A percentile compares a stretch with the other conserved stretches of the same genome.
Conservation (phyloP, 2,888 invertebrate genomes). For the Rutpela maculata region DNA sequence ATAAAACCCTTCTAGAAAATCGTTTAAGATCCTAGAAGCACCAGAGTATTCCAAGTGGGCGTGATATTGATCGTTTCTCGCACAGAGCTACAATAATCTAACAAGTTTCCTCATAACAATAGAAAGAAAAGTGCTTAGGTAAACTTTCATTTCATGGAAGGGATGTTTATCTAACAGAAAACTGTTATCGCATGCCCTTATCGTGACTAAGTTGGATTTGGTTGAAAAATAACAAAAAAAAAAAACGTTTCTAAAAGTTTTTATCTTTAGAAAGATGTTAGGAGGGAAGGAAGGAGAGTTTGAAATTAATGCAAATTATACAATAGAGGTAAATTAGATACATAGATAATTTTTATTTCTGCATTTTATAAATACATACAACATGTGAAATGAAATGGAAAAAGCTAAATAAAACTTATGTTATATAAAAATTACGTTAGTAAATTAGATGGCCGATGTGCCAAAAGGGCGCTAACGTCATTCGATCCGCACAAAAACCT, state of each 20-base stretch:
- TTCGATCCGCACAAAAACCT: too few relatives aligned
- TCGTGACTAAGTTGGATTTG: not conserved
- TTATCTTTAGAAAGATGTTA: not conserved
- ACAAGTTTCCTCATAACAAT: not conserved
- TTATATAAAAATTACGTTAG: too few relatives aligned
- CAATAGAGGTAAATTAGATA: not conserved
- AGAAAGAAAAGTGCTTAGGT: not conserved
- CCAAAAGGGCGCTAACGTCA: too few relatives aligned
- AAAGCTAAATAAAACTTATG: too few relatives aligned
- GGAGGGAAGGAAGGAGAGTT: not conserved
- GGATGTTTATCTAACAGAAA: not conserved
- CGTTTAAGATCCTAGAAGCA: too few relatives aligned
- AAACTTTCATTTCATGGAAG: not conserved
- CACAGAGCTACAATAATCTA: not conserved
- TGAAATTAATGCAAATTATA: not conserved
- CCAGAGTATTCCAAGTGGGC: not conserved
- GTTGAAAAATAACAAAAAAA: not conserved
- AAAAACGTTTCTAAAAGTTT: not conserved
- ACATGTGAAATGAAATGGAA: too few relatives aligned
- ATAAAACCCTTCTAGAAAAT: not conserved
- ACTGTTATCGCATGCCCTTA: not conserved
- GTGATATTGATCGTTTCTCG: not conserved
- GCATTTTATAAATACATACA: too few relatives aligned
- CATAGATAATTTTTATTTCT: too few relatives aligned
- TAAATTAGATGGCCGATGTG: too few relatives aligned